phyloP scores from a whole-genome alignment of 2,888 invertebrate species.

The Heliothis peltigera region DNA sequence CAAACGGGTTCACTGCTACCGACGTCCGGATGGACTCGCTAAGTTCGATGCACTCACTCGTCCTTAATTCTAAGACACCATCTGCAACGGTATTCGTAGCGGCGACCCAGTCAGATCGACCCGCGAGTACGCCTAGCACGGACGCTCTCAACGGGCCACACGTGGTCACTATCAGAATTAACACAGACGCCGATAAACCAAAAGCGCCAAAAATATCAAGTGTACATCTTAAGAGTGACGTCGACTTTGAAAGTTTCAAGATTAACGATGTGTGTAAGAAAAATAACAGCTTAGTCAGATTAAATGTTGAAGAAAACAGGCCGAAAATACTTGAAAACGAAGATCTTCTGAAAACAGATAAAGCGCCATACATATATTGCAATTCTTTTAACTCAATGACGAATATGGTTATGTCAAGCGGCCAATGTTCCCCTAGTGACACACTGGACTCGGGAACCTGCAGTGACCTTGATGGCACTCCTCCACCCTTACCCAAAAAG shows the following conservation, averaged over 20 bases:
- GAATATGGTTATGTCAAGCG: slow-evolving; percentile 92
- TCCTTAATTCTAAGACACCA: slow-evolving; percentile 88
- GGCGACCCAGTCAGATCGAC: slow-evolving; percentile 87
- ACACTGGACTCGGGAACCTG: slow-evolving; percentile 96
- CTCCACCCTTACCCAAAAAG: slow-evolving; percentile 92
- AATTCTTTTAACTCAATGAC: slow-evolving; percentile 89
- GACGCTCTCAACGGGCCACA: slow-evolving; percentile 89
- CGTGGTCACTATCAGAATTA: slow-evolving; percentile 93
- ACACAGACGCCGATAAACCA: slow-evolving; percentile 89
- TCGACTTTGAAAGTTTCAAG: slow-evolving; percentile 83
- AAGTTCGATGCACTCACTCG: slow-evolving; percentile 89
- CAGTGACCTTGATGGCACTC: slow-evolving; percentile 94
- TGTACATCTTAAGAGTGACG: slow-evolving; percentile 86
- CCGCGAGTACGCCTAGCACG: slow-evolving; percentile 83
- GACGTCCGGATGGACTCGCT: slow-evolving; percentile 81
- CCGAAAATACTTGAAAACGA: slow-evolving; percentile 88
- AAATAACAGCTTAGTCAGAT: slow-evolving; percentile 90
- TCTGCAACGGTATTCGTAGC: slow-evolving; percentile 89
- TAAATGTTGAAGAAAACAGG: slow-evolving; percentile 88
- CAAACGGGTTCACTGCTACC: slow-evolving; percentile 77
- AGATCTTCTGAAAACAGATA: slow-evolving; percentile 82
- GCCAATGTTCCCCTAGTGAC: slow-evolving; percentile 95
- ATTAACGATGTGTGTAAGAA: slow-evolving; percentile 81
- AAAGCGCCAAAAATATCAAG: slow-evolving; percentile 87
- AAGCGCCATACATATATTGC: slow-evolving; percentile 91